phyloP scores from a whole-genome alignment of 2,797 vertebrate genomes.

The Sitta carolinensis region DNA sequence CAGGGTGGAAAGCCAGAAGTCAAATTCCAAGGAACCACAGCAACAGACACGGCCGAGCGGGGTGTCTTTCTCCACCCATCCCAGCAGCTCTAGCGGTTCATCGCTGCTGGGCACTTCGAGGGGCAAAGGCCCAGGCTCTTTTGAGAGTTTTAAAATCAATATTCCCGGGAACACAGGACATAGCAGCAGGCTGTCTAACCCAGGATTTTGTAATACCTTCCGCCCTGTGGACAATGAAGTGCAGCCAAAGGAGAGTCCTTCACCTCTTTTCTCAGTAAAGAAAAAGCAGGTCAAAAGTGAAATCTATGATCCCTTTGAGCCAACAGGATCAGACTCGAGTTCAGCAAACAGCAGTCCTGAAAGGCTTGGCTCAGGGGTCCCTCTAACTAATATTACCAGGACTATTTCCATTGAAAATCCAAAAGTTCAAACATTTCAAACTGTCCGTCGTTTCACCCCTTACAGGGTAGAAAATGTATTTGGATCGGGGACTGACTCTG shows the following conservation, averaged over 20 bases:
- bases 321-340: constrained; percentile 90
- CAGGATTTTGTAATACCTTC: constrained; percentile 75
- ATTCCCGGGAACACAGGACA: constrained; percentile 87
- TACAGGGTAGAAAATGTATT: constrained; percentile 53
- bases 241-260: constrained; percentile 71
- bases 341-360: constrained; percentile 81
- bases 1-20: constrained; percentile 72
- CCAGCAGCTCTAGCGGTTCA: constrained; percentile 39
- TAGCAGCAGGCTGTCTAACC: constrained; percentile 74
- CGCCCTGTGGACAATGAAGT: constrained; percentile 76
- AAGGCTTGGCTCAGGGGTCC: constrained; percentile 55
- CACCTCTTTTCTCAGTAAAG: constrained; percentile 63
- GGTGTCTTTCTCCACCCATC: constrained; percentile 20
- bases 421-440: constrained; percentile 62
- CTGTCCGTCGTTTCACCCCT: constrained; percentile 77
- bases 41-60: constrained; percentile 44
- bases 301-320: constrained; percentile 95
- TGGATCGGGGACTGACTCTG: constrained; percentile 44
- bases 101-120: not conserved
- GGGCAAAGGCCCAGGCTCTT: constrained; percentile 73
- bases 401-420: constrained; percentile 75
- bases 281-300: constrained; percentile 82
- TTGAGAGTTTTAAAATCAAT: constrained; percentile 91
- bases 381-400: constrained; percentile 72
- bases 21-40: constrained; percentile 67